Conservation (phyloP, 2,888 invertebrate genomes). For the Pherbina coryleti region DNA sequence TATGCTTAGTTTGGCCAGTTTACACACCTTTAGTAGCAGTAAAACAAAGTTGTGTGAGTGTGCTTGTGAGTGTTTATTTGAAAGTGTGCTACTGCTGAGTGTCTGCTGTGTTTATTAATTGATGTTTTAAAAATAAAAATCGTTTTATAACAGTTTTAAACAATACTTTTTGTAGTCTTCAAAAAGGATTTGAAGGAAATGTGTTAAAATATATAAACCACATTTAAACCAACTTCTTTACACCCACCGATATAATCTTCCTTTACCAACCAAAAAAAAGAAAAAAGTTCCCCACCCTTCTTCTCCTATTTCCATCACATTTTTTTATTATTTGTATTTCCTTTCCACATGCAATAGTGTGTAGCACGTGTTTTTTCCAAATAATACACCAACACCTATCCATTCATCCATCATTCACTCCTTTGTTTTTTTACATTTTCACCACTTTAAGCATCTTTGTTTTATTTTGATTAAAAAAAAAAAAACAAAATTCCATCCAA, state of each 20-base stretch:
- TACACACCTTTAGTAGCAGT: no score
- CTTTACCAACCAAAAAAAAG: no score
- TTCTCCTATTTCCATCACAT: no score
- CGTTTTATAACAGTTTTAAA: no score
- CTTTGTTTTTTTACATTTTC: neutral
- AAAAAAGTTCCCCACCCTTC: no score
- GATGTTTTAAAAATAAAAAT: neutral
- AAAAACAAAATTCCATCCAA: constrained; percentile 25
- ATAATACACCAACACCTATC: neutral
- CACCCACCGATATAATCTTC: no score
- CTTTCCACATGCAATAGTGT: neutral
- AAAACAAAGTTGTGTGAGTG: neutral
- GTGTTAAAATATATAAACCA: no score
- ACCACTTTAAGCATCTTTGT: neutral
- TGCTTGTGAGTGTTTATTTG: neutral
- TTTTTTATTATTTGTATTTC: no score
- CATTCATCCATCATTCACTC: constrained; percentile 6
- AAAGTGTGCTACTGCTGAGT: neutral
- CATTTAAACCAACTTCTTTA: no score
- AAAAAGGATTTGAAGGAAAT: no score
- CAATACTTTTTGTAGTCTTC: no score
- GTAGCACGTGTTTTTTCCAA: constrained; percentile 17
- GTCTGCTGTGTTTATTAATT: neutral
- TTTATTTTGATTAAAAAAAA: neutral
- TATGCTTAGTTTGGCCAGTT: neutral